Evolutionary conservation across 2,888 invertebrate genomes (phyloP), one percentile per base, ranked within the genome.

Genomic region (Epicampocera succincta): DNA sequence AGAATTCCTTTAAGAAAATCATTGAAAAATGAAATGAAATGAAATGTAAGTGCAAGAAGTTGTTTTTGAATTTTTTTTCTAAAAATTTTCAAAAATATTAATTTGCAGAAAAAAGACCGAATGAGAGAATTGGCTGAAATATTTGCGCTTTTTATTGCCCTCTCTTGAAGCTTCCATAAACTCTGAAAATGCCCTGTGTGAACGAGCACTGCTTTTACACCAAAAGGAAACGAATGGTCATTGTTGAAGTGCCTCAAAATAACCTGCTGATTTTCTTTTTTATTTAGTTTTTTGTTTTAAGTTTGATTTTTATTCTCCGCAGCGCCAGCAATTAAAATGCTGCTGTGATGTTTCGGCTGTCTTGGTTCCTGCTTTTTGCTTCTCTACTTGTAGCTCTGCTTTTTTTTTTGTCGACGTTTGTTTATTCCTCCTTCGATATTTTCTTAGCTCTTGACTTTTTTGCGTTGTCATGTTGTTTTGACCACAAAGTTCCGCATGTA

Each of bases 381-480:
- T 52, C 54, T 73, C 60, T 50, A 33, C 73, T 46, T 21, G 58
- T 58, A 29, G 33, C 46, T 44, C 56, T 58, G 19, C 4, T 60
- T 58, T 19, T 52, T 73, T 54, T n/a, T n/a, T n/a, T n/a, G n/a
- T n/a, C n/a, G n/a, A n/a, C 61, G 19, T 56, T 48, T n/a, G n/a
- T n/a, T n/a, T n/a, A n/a, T 68, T 63, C 33, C 66, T 61, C 11
- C 38, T 54, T 38, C 38, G 44, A 29, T 52, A 74, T 61, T 38
- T 29, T 29, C 13, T 58, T 58, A 8, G 12, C 12, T 33, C 38
- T 1, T 29, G 9, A 21, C 25, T 17, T 63, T 58, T 81, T 80
- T 73, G 80, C 68, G 60, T 63, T 73, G 81, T 81, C 76, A 81
- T 81, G 76, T 81, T 81, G 63, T 81, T 76, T 76, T 81, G 80